Evolutionary conservation across 2,888 invertebrate genomes (phyloP).

Genomic region (Peribatodes rhomboidaria): DNA sequence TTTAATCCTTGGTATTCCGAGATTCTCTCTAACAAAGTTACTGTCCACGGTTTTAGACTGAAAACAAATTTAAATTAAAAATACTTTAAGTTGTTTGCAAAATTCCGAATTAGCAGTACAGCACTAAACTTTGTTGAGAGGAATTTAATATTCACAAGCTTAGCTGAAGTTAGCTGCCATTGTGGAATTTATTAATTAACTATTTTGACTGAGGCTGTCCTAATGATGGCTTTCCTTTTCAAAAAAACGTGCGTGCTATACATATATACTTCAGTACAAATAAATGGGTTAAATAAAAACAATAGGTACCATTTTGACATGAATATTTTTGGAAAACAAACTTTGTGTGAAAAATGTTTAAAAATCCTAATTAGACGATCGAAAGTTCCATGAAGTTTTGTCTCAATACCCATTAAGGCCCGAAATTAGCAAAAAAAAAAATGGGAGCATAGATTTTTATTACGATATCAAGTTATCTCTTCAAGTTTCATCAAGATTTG

Average conservation of each 20-base stretch:
- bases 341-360: no score
- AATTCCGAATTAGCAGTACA: slow-evolving; percentile 14
- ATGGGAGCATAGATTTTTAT: no score
- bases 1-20: slow-evolving; percentile 23
- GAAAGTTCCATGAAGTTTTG: no score
- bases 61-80: slow-evolving; percentile 12
- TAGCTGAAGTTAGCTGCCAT: slow-evolving; percentile 8
- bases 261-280: no score
- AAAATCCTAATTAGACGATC: no score
- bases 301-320: no score
- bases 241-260: background rate
- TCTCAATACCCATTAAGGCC: no score
- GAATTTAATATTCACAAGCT: slow-evolving; percentile 14
- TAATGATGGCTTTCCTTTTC: background rate
- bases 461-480: no score
- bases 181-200: slow-evolving; percentile 10
- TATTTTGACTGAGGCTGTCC: background rate
- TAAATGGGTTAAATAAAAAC: no score
- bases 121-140: slow-evolving; percentile 4
- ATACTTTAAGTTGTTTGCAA: slow-evolving; percentile 2
- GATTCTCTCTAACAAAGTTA: slow-evolving; percentile 18
- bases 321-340: no score
- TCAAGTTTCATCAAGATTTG: no score
- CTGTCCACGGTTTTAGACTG: background rate
- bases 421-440: no score